Evolutionary conservation across 2,113 vertebrate genomes (phyloP), one percentile per base, ranked within the genome.

Genomic region (Atrichornis clamosus): DNA sequence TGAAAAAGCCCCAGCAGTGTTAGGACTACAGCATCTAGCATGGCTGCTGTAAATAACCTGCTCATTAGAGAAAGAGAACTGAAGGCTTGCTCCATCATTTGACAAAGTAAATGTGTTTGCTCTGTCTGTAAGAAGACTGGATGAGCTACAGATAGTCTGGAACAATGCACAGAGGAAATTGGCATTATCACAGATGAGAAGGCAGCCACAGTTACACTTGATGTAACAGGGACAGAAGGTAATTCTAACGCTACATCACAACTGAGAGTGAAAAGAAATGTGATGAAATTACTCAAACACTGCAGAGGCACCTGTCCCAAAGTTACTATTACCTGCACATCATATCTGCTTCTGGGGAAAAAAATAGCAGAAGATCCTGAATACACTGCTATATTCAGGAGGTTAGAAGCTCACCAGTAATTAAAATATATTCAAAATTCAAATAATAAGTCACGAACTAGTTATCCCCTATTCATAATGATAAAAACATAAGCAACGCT

Each of bases 211-310:
- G 73, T 70, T 84, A 68, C 9, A 53, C 11, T 60, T 82, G 58
- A 68, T 33, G 7, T 30, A 75, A 78, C 26, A 56, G 24, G 41
- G 15, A 78, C 21, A 84, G 52, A 87, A 83, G 35, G 64, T 41
- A 93, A 95, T 75, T 84, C 64, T 72, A 56, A 70, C 50, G 22
- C 12, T 68, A 55, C 28, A 64, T 53, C 37, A 68, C 23, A 91
- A 75, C 39, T 50, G 18, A 59, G 27, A 64, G 9, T 3, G 33
- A 72, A 86, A 81, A 72, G 11, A 77, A 70, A 59, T 13, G 8
- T 23, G 52, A 77, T 33, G 3, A 70, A 87, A 81, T 69, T 15
- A 68, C 26, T 64, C 28, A 84, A 84, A 91, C 28, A 62, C 69
- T 53, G 24, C 50, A 70, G n/a, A 67, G 59, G 37, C 59, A 90